Conservation (phyloP, 2,113 vertebrate species). For the Acanthochromis polyacanthus region DNA sequence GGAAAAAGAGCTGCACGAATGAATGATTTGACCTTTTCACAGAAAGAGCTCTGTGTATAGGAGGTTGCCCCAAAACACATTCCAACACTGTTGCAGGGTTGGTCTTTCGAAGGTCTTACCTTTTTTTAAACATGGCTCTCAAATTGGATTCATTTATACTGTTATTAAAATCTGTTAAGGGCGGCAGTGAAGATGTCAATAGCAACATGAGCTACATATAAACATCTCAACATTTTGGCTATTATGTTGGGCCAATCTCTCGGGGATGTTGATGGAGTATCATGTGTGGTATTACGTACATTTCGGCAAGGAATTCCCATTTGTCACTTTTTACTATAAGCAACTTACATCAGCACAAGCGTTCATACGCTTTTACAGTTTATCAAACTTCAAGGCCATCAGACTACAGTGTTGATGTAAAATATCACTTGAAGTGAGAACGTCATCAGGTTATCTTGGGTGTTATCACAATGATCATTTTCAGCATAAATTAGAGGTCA, state of each 20-base stretch:
- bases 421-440: neutral
- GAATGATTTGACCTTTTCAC: constrained; percentile 85
- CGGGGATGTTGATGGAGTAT: neutral
- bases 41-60: constrained; percentile 81
- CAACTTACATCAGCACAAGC: constrained; percentile 7
- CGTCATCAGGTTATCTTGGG: neutral
- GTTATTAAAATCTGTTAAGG: constrained; percentile 13
- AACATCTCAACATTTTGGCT: constrained; percentile 4
- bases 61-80: constrained; percentile 79
- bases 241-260: neutral
- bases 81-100: constrained; percentile 60
- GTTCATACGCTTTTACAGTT: neutral
- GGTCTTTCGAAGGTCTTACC: constrained; percentile 63
- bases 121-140: constrained; percentile 51
- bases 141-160: constrained; percentile 32
- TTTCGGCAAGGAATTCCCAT: constrained; percentile 20
- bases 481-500: too few species aligned
- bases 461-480: neutral
- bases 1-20: constrained; percentile 78
- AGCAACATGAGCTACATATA: neutral
- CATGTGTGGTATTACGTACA: neutral
- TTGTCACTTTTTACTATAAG: constrained; percentile 16
- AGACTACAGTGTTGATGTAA: neutral
- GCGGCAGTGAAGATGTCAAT: constrained; percentile 11
- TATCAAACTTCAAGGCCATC: constrained; percentile 27